Conservation (phyloP, 1,140 invertebrate genomes). For the Hydropsyche tenuis region DNA sequence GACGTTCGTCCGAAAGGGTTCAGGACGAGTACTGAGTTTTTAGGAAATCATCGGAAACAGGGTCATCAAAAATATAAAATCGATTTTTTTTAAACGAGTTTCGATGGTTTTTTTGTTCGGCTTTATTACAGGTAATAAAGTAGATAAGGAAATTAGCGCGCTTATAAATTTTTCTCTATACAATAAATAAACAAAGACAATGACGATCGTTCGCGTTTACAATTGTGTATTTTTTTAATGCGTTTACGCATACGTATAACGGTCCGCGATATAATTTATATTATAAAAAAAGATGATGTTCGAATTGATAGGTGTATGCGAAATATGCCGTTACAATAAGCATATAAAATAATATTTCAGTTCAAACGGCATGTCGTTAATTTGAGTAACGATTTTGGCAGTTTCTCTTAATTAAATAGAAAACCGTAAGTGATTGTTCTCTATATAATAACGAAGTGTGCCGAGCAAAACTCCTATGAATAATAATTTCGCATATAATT, state of each 20-base stretch:
- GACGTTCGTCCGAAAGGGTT: conserved; percentile 43
- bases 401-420: conserved; percentile 23
- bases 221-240: neutral
- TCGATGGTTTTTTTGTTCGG: too few relatives aligned
- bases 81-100: too few relatives aligned
- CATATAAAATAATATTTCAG: neutral
- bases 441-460: too few relatives aligned
- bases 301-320: neutral
- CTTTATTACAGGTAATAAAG: too few relatives aligned
- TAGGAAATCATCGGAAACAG: conserved; percentile 41
- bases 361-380: conserved; percentile 27
- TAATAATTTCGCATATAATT: conserved; percentile 1
- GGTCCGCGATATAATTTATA: conserved; percentile 11
- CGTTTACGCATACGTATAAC: neutral
- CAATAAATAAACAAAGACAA: conserved; percentile 7
- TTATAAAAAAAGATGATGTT: neutral
- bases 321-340: neutral
- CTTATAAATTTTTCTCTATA: neutral
- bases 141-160: neutral
- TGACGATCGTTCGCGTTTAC: too few relatives aligned
- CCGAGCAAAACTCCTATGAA: too few relatives aligned
- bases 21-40: conserved; percentile 41
- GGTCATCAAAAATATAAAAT: conserved; percentile 30
- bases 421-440: conserved; percentile 24
- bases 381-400: conserved; percentile 14